phyloP scores from a whole-genome alignment of 1,140 invertebrate genomes.

The Ceratosolen fusciceps region DNA sequence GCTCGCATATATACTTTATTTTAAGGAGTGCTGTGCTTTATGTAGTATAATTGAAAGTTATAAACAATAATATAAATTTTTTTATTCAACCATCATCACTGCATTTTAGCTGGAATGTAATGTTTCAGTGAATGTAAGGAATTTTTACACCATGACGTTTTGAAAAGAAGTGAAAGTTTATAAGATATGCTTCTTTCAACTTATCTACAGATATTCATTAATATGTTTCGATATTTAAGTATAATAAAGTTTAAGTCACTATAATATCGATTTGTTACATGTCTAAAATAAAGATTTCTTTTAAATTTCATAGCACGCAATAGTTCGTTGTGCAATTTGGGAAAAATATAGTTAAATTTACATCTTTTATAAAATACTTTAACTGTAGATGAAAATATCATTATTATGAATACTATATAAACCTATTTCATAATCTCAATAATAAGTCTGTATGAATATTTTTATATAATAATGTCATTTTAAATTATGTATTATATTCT shows the following conservation, averaged over 20 bases:
- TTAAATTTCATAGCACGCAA: background rate
- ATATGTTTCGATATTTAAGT: background rate
- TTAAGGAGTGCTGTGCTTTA: background rate
- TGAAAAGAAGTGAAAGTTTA: slow-evolving; percentile 12
- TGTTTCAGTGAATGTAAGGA: background rate
- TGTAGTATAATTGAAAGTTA: background rate
- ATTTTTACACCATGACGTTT: background rate
- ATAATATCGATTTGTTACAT: too few relatives aligned
- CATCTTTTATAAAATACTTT: too few relatives aligned
- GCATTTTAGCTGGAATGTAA: background rate
- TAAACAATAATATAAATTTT: background rate
- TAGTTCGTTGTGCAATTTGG: background rate
- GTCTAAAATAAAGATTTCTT: background rate
- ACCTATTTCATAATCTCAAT: too few relatives aligned
- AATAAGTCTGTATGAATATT: background rate
- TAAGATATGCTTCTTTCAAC: background rate
- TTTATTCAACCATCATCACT: background rate
- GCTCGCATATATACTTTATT: too few relatives aligned
- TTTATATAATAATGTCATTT: background rate
- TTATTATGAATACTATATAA: too few relatives aligned
- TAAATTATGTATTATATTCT: too few relatives aligned
- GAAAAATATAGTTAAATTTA: background rate
- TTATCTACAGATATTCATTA: background rate
- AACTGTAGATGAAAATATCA: too few relatives aligned
- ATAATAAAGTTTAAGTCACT: background rate